Conservation (phyloP, 2,113 vertebrate genomes). For the Thalassarche chlororhynchos region DNA sequence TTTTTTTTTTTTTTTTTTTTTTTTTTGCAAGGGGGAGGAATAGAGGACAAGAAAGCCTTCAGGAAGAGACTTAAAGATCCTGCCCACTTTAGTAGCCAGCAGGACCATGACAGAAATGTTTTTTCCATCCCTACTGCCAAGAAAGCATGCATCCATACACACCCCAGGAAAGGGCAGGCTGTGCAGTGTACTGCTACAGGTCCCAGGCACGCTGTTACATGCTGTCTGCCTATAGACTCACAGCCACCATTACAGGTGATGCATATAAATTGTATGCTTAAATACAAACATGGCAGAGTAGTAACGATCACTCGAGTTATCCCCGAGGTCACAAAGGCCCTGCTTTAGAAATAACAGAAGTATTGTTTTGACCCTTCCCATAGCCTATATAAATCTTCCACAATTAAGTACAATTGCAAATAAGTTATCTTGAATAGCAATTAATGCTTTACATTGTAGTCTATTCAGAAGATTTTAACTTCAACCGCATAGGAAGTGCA, state of each 20-base stretch:
- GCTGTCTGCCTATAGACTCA: not conserved
- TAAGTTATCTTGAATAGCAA: not conserved
- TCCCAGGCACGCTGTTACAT: not conserved
- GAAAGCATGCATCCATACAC: not conserved
- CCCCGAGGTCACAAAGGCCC: not conserved
- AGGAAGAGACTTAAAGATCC: not conserved
- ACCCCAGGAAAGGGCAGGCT: not conserved
- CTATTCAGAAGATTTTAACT: not conserved
- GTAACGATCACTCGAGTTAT: not conserved
- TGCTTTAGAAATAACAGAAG: not conserved
- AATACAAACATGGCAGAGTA: not conserved
- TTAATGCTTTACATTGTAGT: not conserved
- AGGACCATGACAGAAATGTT: not conserved
- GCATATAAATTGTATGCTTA: no score
- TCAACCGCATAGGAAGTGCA: not conserved
- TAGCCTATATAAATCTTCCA: not conserved
- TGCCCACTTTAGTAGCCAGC: not conserved
- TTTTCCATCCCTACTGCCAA: not conserved
- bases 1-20: not conserved
- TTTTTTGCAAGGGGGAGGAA: not conserved
- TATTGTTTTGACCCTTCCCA: not conserved
- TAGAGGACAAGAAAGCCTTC: not conserved
- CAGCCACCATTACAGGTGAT: not conserved
- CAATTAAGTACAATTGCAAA: not conserved
- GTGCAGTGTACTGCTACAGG: not conserved